These are phyloP conservation scores for Anisognathus igniventris DNA, from an alignment of 2,797 vertebrate genomes.

Conservation along the genomic window DNA sequence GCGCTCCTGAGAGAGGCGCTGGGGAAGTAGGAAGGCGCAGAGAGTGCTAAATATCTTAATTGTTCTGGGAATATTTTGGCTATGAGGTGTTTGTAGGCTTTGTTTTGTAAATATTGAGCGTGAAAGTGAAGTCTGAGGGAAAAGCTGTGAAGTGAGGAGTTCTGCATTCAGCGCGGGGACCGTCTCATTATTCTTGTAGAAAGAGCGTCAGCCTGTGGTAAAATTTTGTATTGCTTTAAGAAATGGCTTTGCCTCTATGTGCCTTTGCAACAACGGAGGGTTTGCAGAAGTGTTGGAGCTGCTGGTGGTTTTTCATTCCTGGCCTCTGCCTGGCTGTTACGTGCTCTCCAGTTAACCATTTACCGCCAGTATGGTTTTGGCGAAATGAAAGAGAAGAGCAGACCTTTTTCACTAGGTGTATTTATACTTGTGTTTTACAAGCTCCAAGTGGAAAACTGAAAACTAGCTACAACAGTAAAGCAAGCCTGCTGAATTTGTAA, in stretches of 20 bases:
- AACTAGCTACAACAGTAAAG: not conserved
- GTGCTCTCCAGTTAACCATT: not conserved
- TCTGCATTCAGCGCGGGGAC: not conserved
- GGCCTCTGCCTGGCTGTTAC: not conserved
- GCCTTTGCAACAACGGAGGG: not conserved
- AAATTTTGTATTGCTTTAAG: slow-evolving; percentile 72
- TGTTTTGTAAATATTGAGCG: slow-evolving; percentile 20
- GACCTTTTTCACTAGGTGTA: not conserved
- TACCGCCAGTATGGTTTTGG: not conserved
- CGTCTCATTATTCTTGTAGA: slow-evolving; percentile 71
- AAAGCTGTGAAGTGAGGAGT: slow-evolving; percentile 55
- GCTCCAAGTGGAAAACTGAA: not conserved
- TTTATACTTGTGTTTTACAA: not conserved
- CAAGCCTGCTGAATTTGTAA: not conserved
- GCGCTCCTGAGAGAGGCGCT: accelerated
- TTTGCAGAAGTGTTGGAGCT: slow-evolving; percentile 20
- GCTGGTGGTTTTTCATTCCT: slow-evolving; percentile 8
- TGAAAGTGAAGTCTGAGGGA: slow-evolving; percentile 44
- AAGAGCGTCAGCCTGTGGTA: slow-evolving; percentile 83
- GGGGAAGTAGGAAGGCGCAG: not conserved
- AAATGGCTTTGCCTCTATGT: not conserved
- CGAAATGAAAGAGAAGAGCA: not conserved
- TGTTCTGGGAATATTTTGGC: not conserved
- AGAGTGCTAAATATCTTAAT: not conserved
- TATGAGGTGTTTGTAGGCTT: slow-evolving; percentile 1